Percentiles rank a stretch among this genome's conserved stretches.
phyloP scores from a whole-genome alignment of 2,113 vertebrate species.

The Elachura formosa region DNA sequence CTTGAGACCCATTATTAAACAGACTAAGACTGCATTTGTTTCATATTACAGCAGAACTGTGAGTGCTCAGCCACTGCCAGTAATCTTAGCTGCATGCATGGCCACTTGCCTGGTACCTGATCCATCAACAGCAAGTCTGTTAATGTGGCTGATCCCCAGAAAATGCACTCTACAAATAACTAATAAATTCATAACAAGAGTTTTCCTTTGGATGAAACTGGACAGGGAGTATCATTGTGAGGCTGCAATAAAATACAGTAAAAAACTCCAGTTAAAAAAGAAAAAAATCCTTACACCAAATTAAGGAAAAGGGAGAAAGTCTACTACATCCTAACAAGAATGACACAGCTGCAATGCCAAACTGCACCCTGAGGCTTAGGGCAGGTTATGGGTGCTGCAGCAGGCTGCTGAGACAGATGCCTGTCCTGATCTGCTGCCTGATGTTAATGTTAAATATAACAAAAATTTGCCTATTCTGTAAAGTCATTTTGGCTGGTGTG shows the following conservation, averaged over 20 bases:
- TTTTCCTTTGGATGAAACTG: background rate
- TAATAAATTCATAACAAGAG: background rate
- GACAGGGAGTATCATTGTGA: background rate
- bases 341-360: background rate
- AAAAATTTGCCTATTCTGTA: background rate
- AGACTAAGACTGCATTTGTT: background rate
- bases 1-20: background rate
- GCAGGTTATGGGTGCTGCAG: background rate
- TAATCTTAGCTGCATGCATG: background rate
- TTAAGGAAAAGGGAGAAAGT: background rate
- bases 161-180: background rate
- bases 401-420: background rate
- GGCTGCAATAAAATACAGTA: background rate
- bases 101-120: background rate
- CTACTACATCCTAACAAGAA: background rate
- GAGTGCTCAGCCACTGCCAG: background rate
- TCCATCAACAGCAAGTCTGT: background rate
- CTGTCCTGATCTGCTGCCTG: background rate
- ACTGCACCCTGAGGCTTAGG: background rate
- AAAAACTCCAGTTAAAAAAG: background rate
- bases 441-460: background rate
- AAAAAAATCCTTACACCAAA: background rate
- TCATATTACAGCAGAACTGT: background rate
- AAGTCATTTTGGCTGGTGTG: rapidly evolving
- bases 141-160: background rate